A percentile compares a stretch with the other conserved stretches of the same genome.
Evolutionary conservation across 2,113 vertebrate species (phyloP).

Genomic region (Vombatus ursinus): DNA sequence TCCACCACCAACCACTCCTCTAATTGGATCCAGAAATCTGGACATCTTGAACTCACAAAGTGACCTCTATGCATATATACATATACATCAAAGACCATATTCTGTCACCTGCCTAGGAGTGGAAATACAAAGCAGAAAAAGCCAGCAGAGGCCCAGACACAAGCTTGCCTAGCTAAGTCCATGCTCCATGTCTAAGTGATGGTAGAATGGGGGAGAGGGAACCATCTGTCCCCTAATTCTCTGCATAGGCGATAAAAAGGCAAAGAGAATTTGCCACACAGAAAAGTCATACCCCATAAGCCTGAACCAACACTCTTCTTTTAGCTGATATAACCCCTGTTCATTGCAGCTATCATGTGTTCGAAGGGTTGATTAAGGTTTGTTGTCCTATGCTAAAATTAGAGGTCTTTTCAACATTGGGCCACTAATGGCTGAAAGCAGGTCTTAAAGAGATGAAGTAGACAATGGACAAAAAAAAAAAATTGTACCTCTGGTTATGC

Average conservation of each 20-base stretch:
- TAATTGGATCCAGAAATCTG: neutral
- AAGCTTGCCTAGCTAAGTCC: neutral
- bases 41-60: neutral
- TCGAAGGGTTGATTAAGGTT: neutral
- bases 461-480: no score
- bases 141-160: neutral
- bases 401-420: neutral
- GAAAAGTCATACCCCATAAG: neutral
- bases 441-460: neutral
- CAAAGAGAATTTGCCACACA: neutral
- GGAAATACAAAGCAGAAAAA: neutral
- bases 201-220: neutral
- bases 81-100: neutral
- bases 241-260: neutral
- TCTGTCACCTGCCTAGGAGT: neutral
- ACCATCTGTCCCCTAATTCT: neutral
- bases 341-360: neutral
- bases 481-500: neutral
- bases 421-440: neutral
- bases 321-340: neutral
- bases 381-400: neutral
- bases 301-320: neutral
- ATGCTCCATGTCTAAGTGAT: neutral
- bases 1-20: neutral
- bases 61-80: neutral